These are phyloP conservation scores for Cyprinella venusta DNA, from an alignment of 2,797 vertebrate genomes.

Conservation along the genomic window DNA sequence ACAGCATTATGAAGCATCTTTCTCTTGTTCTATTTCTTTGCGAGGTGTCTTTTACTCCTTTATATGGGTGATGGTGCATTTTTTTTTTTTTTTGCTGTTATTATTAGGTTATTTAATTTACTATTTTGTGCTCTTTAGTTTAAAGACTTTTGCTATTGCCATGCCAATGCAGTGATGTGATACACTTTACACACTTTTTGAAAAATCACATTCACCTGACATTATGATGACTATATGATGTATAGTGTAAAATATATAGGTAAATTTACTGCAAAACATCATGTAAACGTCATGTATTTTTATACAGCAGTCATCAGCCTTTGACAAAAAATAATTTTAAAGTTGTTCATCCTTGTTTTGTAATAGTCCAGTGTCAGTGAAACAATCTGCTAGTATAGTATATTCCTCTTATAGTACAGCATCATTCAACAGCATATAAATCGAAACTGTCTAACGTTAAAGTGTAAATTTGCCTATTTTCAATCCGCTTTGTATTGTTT, in stretches of 20 bases:
- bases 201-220: background rate
- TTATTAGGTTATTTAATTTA: background rate
- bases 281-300: background rate
- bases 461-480: background rate
- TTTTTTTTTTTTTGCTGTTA: background rate
- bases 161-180: background rate
- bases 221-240: no score
- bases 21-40: background rate
- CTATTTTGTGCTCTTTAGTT: background rate
- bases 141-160: background rate
- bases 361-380: background rate
- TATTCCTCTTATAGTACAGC: background rate
- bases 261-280: background rate
- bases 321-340: background rate
- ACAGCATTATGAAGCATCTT: background rate
- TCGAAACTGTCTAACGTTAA: background rate
- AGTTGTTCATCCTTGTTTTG: background rate
- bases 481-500: background rate
- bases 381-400: background rate
- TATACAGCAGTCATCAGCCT: background rate
- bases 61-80: background rate
- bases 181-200: background rate
- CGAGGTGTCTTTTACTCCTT: constrained; percentile 67
- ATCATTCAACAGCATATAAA: background rate
- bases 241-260: background rate